Conservation (phyloP, 2,888 invertebrate genomes). For the Gnatocerus cornutus region DNA sequence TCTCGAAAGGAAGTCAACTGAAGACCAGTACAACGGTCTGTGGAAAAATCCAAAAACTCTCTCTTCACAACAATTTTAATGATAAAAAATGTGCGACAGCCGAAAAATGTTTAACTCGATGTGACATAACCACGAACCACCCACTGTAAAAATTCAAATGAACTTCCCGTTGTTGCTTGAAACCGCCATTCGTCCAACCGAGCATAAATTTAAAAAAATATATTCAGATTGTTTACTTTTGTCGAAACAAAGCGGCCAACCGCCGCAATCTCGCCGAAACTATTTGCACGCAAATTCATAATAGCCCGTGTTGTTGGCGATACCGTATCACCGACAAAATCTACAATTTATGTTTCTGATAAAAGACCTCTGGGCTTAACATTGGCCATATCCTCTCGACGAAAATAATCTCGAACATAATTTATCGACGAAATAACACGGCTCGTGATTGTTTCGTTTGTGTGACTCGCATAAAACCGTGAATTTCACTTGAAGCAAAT, state of each 20-base stretch:
- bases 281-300: conserved; percentile 39
- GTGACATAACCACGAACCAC: conserved; percentile 8
- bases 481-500: conserved; percentile 4
- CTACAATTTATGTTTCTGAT: conserved; percentile 42
- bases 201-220: conserved; percentile 25
- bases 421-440: conserved; percentile 20
- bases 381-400: conserved; percentile 20
- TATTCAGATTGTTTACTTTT: conserved; percentile 33
- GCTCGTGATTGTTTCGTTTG: conserved; percentile 18
- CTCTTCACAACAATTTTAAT: too few species aligned
- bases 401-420: conserved; percentile 33
- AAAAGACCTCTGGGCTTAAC: conserved; percentile 16
- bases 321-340: conserved; percentile 31
- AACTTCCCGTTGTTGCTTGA: conserved; percentile 1
- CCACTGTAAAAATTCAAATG: neutral
- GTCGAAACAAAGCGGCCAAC: conserved; percentile 18
- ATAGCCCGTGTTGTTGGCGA: conserved; percentile 29
- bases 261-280: conserved; percentile 8
- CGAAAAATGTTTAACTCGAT: conserved; percentile 1
- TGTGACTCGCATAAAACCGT: conserved; percentile 7
- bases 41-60: neutral
- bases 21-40: conserved; percentile 5
- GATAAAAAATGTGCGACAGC: neutral
- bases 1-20: neutral
- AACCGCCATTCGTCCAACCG: neutral